Evolutionary conservation across 2,113 vertebrate genomes (phyloP), one percentile per base, ranked within the genome.

Genomic region (Cardinalis cardinalis): DNA sequence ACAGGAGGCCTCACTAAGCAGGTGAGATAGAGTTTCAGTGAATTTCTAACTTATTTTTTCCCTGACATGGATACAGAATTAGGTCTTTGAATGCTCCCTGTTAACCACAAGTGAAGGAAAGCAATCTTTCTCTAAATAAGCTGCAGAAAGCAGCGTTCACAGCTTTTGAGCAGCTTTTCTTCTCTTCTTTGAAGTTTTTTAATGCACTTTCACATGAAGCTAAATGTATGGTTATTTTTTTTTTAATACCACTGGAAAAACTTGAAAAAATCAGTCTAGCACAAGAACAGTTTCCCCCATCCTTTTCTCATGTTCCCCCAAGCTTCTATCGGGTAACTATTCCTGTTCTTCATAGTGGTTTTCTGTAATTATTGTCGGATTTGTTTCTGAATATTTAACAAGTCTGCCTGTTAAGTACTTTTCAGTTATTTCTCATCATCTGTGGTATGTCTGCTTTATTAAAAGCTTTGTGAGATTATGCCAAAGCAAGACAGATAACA

Each of bases 331-430:
- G 0, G 88, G 91, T 93, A 92, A 89, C 93, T 84, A 68, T 89
- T 92, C 90, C 89, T 92, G 88, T 94, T 95, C 91, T 95, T 92
- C 81, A 0, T 84, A 90, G 89, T 91, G 79, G 76, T 81, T 95
- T 95, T 90, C 81, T 92, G 55, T 94, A 95, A 94, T 95, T 84
- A 73, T 79, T 87, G 74, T 68, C 21, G 0, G 78, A 89, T 93
- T 95, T 93, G 59, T 92, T 93, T 95, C 87, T 87, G 91, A 94
- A 94, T 93, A 82, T 79, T 95, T 93, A 92, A 84, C 74, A 89
- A 70, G 78, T 87, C 70, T 95, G 88, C 87, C 92, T 94, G 28
- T 93, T 96, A 86, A 83, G 69, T 95, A 75, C 55, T 89, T 93
- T 79, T 72, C 89, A 91, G 79, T 90, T 95, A 88, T 91, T 90